Evolutionary conservation across 2,888 invertebrate species (phyloP), one percentile per base, ranked within the genome.

Genomic region (Parasteatoda lunata): DNA sequence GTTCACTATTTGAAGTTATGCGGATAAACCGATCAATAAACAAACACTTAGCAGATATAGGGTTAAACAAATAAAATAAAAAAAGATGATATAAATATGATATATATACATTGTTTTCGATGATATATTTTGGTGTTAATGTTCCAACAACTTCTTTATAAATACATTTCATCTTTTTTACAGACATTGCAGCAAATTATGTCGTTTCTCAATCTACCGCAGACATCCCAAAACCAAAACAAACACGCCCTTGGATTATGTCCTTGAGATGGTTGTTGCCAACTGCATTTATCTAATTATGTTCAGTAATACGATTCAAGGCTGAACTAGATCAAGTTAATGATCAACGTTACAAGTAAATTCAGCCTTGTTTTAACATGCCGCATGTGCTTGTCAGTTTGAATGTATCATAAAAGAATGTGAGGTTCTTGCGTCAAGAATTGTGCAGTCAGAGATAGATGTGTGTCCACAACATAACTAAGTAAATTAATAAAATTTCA

Each of bases 131-230:
- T 13, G 83, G 83, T 30, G 88, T 76, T 15, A 82, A 64, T 51
- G 88, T 88, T 5, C 83, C 88, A 4, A 83, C 71, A 30, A 88
- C 77, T 54, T 88, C 88, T 69, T 88, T 88, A 54, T 79, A 88
- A n/a, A 88, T 49, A 68, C 83, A 79, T 68, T 78, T 69, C 88
- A 88, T 88, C 48, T 83, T 88, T 83, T 72, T 83, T 4, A 79
- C 75, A 9, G 88, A 82, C 83, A 83, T 88, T 6, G 65, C 69
- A 15, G 48, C 15, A 48, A 30, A 30, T n/a, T 49, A 8, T 30
- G 11, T 13, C 13, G 5, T 51, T 13, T 13, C 65, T 59, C 13
- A n/a, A 9, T 59, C 47, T 45, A 48, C 65, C 48, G 15, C 3
- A 51, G 68, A 68, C 68, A 52, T 30, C 15, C 47, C 30, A 30